These are phyloP conservation scores for Pyralis farinalis DNA, from an alignment of 2,888 invertebrate species.

Conservation along the genomic window DNA sequence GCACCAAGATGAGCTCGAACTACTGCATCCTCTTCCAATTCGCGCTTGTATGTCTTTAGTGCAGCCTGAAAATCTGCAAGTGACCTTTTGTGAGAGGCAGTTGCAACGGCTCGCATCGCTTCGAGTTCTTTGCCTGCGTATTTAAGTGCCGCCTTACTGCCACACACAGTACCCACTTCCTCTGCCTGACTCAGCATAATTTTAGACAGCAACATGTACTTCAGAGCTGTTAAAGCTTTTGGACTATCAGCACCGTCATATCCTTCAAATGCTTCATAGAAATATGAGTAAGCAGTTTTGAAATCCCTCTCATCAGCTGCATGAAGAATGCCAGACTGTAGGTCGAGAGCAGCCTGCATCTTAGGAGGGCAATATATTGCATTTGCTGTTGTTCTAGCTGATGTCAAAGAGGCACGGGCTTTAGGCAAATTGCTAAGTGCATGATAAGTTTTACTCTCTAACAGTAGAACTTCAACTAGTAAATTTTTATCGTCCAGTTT, in stretches of 20 bases:
- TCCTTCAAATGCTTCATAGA: constrained; percentile 99
- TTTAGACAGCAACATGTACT: constrained; percentile 99
- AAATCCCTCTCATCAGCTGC: constrained; percentile 99
- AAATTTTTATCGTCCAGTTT: constrained; percentile 99
- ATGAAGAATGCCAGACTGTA: constrained; percentile 98
- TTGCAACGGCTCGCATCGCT: constrained; percentile 98
- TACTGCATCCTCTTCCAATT: constrained; percentile 97
- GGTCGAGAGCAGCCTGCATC: constrained; percentile 97
- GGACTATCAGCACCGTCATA: constrained; percentile 96
- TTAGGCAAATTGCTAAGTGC: constrained; percentile 98
- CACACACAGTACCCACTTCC: constrained; percentile 96
- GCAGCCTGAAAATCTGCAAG: constrained; percentile 97
- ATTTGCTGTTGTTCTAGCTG: constrained; percentile 99
- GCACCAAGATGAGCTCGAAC: constrained; percentile 98
- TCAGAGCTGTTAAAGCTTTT: constrained; percentile 96
- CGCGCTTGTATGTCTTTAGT: constrained; percentile 91
- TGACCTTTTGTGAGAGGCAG: constrained; percentile 97
- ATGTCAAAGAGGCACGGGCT: constrained; percentile 97
- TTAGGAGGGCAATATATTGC: constrained; percentile 99
- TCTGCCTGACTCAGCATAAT: constrained; percentile 98
- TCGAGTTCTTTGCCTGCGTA: constrained; percentile 97
- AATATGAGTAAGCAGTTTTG: constrained; percentile 99
- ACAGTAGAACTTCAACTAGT: constrained; percentile 97
- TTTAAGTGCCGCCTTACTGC: constrained; percentile 97
- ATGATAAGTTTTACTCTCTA: constrained; percentile 99